These are phyloP conservation scores for Sminthurides aquaticus DNA, from an alignment of 2,888 invertebrate genomes.

Conservation along the genomic window DNA sequence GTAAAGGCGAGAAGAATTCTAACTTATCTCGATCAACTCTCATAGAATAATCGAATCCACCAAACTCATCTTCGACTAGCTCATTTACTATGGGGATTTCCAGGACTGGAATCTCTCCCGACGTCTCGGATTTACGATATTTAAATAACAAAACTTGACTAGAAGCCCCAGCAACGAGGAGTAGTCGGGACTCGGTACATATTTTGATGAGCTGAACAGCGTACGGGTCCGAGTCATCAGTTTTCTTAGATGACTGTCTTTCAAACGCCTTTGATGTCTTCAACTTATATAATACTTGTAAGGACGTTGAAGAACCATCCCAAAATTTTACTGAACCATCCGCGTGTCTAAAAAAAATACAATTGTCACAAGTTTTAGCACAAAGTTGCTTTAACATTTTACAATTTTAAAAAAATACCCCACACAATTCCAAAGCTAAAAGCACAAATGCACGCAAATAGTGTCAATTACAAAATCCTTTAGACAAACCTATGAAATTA, in stretches of 20 bases:
- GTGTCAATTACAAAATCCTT: too few species aligned
- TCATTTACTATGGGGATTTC: constrained; percentile 84
- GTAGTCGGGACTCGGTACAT: constrained; percentile 83
- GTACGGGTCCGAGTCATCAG: constrained; percentile 72
- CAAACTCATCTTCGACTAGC: constrained; percentile 48
- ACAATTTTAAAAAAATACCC: too few species aligned
- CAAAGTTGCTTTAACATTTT: too few species aligned
- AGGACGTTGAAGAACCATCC: constrained; percentile 93
- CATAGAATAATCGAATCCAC: constrained; percentile 47
- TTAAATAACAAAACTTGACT: constrained; percentile 92
- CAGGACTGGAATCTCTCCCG: constrained; percentile 69
- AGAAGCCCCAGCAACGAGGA: constrained; percentile 84
- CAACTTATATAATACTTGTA: constrained; percentile 94
- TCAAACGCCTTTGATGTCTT: constrained; percentile 92
- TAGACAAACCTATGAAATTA: too few species aligned
- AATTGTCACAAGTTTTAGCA: constrained; percentile 1
- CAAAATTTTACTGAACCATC: constrained; percentile 99
- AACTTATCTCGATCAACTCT: constrained; percentile 28
- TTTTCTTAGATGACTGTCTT: constrained; percentile 54
- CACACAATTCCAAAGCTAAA: too few species aligned
- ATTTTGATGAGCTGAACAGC: constrained; percentile 82
- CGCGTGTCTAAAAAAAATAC: constrained; percentile 66
- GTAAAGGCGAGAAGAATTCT: constrained; percentile 51
- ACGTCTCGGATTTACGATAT: constrained; percentile 84
- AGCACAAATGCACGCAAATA: too few species aligned